These are phyloP conservation scores for Periphyllus acericola DNA, from an alignment of 2,888 invertebrate species.

Conservation along the genomic window DNA sequence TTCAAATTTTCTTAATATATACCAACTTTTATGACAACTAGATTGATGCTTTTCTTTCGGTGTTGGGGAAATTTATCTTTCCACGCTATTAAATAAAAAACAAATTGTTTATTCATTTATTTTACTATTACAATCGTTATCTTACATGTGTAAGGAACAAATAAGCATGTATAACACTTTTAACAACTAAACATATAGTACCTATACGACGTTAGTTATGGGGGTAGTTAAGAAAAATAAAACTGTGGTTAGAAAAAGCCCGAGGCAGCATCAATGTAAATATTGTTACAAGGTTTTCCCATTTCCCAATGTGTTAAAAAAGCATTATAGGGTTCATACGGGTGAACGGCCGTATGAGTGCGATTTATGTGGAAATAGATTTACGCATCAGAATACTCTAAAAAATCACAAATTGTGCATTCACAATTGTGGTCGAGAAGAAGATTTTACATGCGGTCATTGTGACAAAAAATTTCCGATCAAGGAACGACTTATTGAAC, in stretches of 20 bases:
- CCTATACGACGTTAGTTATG: slow-evolving; percentile 37
- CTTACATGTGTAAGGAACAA: not conserved
- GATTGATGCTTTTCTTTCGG: slow-evolving; percentile 56
- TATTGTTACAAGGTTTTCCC: slow-evolving; percentile 75
- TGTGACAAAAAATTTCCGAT: slow-evolving; percentile 81
- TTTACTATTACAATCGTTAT: not conserved
- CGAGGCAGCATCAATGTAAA: slow-evolving; percentile 70
- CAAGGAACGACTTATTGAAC: slow-evolving; percentile 79
- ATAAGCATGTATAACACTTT: slow-evolving; percentile 58
- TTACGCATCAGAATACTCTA: slow-evolving; percentile 75
- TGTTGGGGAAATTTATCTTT: slow-evolving; percentile 58
- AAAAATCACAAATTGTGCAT: slow-evolving; percentile 74
- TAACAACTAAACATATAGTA: slow-evolving; percentile 45
- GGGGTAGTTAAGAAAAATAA: slow-evolving; percentile 61
- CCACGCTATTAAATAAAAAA: slow-evolving; percentile 39
- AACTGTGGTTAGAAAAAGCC: slow-evolving; percentile 53
- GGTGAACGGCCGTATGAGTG: slow-evolving; percentile 75
- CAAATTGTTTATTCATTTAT: not conserved
- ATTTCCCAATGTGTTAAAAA: slow-evolving; percentile 74
- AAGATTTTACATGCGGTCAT: slow-evolving; percentile 75
- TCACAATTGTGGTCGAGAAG: slow-evolving; percentile 69
- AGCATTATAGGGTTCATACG: slow-evolving; percentile 76
- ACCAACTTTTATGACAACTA: slow-evolving; percentile 34
- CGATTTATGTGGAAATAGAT: slow-evolving; percentile 73
- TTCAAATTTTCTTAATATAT: slow-evolving; percentile 36